These are phyloP conservation scores for Ischnus inquisitorius DNA, from an alignment of 2,888 invertebrate species.

Conservation along the genomic window DNA sequence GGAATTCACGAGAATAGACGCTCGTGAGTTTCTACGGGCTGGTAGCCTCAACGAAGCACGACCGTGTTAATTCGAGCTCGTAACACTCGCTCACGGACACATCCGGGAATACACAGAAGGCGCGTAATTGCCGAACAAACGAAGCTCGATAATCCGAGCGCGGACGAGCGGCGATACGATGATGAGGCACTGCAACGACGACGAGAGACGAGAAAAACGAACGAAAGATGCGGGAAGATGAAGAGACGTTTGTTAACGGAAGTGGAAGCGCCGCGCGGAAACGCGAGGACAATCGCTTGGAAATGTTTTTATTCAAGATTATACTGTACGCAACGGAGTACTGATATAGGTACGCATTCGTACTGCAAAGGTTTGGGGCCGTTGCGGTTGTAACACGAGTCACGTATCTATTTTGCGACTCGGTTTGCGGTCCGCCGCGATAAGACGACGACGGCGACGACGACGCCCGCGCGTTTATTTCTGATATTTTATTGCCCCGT, in stretches of 20 bases:
- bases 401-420: slow-evolving; percentile 70
- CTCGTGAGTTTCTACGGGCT: slow-evolving; percentile 6
- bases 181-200: neutral
- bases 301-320: slow-evolving; percentile 56
- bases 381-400: slow-evolving; percentile 65
- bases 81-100: no score
- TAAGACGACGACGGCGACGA: slow-evolving; percentile 54
- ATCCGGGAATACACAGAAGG: no score
- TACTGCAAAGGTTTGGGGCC: slow-evolving; percentile 6
- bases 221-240: neutral
- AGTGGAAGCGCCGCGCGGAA: slow-evolving; percentile 56
- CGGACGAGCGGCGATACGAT: slow-evolving; percentile 9
- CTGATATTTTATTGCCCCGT: slow-evolving; percentile 63
- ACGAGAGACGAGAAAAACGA: neutral
- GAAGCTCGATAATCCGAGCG: no score
- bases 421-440: slow-evolving; percentile 62
- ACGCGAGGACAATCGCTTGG: slow-evolving; percentile 31
- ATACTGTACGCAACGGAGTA: neutral
- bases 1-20: slow-evolving; percentile 49
- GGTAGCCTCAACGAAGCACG: neutral
- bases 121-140: no score
- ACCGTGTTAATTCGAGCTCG: slow-evolving; percentile 18
- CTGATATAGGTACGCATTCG: neutral
- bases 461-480: slow-evolving; percentile 61
- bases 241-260: slow-evolving; percentile 30